These are phyloP conservation scores for Rostratula benghalensis DNA, from an alignment of 2,113 vertebrate species.

Conservation along the genomic window DNA sequence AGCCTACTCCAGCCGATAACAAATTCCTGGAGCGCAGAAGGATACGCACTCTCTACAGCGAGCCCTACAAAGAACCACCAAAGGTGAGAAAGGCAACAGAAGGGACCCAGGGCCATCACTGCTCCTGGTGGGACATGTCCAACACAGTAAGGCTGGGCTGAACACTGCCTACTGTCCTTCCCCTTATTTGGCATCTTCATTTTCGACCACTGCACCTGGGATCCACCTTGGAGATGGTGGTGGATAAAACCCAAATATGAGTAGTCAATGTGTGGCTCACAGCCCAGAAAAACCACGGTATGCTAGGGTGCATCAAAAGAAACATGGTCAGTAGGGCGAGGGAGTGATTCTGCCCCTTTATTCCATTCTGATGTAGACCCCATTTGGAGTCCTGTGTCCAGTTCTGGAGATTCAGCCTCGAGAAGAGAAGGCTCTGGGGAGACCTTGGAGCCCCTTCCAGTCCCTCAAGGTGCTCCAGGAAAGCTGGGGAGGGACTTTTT, in stretches of 20 bases:
- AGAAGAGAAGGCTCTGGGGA: not conserved
- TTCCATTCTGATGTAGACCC: not conserved
- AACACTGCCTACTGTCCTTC: not conserved
- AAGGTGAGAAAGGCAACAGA: constrained; percentile 76
- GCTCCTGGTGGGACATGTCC: not conserved
- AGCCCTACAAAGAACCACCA: constrained; percentile 85
- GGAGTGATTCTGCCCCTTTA: not conserved
- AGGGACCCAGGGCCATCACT: not conserved
- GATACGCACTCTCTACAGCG: constrained; percentile 95
- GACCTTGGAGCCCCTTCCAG: not conserved
- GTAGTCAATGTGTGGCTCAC: rapidly evolving
- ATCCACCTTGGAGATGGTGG: not conserved
- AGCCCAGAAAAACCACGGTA: rapidly evolving
- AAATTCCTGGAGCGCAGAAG: constrained; percentile 89
- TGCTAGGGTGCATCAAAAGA: not conserved
- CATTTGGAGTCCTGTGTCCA: rapidly evolving
- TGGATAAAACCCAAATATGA: not conserved
- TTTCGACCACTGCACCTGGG: not conserved
- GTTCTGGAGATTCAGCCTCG: not conserved
- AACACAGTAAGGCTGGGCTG: not conserved
- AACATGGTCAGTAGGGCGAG: rapidly evolving
- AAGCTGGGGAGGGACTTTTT: not conserved
- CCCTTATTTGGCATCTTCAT: not conserved
- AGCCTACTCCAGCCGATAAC: constrained; percentile 79
- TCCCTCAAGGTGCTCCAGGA: not conserved